Conservation (phyloP, 2,113 vertebrate species). For the Ploceus nigricollis region DNA sequence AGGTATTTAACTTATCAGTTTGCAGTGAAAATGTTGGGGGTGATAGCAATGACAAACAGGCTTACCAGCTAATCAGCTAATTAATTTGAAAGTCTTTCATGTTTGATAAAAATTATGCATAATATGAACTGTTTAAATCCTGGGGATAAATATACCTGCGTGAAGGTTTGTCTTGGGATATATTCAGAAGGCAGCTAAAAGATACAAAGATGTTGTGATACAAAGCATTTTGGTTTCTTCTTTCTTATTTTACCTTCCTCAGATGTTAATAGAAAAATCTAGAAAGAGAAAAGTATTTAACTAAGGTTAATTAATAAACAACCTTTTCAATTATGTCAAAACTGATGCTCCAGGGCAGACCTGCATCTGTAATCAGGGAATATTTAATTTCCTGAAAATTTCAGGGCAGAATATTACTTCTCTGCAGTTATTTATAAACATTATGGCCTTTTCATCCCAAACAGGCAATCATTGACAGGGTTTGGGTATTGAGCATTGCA, state of each 20-base stretch:
- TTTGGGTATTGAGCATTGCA: not conserved
- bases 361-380: not conserved
- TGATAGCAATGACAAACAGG: conserved; percentile 40
- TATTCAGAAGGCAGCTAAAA: not conserved
- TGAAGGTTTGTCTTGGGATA: not conserved
- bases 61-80: conserved; percentile 40
- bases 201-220: not conserved
- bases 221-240: not conserved
- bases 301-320: not conserved
- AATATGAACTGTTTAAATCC: not conserved
- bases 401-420: not conserved
- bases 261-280: not conserved
- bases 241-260: not conserved
- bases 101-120: conserved; percentile 44
- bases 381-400: not conserved
- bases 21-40: conserved; percentile 21
- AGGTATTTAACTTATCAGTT: conserved; percentile 45
- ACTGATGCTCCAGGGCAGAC: not conserved
- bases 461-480: not conserved
- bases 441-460: not conserved
- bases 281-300: not conserved
- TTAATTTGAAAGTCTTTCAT: conserved; percentile 45
- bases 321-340: not conserved
- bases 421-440: not conserved
- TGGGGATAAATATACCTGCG: not conserved